These are phyloP conservation scores for Ceyx margarethae DNA, from an alignment of 2,113 vertebrate species.

Conservation along the genomic window DNA sequence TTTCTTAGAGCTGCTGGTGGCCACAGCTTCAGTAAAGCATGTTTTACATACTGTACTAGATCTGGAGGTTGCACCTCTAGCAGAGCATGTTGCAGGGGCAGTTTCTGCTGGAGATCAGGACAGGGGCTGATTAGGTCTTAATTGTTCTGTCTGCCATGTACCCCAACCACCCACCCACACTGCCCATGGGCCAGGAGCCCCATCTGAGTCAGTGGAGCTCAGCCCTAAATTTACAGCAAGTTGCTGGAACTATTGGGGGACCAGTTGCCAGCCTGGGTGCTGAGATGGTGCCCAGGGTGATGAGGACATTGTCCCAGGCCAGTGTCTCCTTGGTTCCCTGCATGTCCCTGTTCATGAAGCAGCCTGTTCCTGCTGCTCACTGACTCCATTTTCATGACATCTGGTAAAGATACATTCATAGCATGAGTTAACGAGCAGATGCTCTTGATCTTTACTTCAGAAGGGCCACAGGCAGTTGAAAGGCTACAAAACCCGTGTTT, in stretches of 20 bases:
- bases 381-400: not conserved
- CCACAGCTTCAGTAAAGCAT: not conserved
- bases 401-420: not conserved
- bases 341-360: rapidly evolving
- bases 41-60: not conserved
- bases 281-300: not conserved
- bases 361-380: not conserved
- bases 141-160: rapidly evolving
- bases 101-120: not conserved
- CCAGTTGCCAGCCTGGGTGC: not conserved
- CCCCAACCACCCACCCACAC: no score
- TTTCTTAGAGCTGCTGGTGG: not conserved
- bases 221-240: rapidly evolving
- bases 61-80: not conserved
- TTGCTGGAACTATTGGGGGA: not conserved
- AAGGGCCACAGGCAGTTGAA: not conserved
- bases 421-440: not conserved
- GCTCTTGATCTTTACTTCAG: not conserved
- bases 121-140: not conserved
- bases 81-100: rapidly evolving
- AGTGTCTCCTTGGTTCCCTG: not conserved
- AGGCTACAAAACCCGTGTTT: not conserved
- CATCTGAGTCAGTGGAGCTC: not conserved
- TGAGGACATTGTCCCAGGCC: not conserved
- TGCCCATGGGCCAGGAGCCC: not conserved